Evolutionary conservation across 2,113 vertebrate species (phyloP).

Genomic region (Nanorana parkeri): DNA sequence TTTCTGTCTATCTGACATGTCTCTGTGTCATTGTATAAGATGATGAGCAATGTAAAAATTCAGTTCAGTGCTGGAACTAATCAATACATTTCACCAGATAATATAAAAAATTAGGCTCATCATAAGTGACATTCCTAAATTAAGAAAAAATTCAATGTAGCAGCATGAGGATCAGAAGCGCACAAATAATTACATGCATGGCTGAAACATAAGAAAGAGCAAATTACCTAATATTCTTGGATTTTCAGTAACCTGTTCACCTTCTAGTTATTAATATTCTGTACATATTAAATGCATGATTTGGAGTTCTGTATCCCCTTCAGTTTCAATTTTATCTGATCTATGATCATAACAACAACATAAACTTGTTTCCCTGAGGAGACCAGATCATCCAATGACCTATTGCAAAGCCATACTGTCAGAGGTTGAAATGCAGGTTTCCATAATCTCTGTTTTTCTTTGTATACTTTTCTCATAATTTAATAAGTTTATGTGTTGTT

Average conservation of each 20-base stretch:
- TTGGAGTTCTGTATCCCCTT: neutral
- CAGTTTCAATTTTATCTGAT: neutral
- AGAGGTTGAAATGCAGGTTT: too few species aligned
- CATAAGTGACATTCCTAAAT: conserved; percentile 35
- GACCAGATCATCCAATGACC: too few species aligned
- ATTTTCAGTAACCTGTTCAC: conserved; percentile 12
- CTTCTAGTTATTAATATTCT: neutral
- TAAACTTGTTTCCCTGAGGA: too few species aligned
- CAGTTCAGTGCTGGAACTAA: conserved; percentile 29
- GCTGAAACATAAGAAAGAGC: conserved; percentile 18
- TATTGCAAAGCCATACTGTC: too few species aligned
- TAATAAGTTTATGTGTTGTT: too few species aligned
- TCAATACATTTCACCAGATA: conserved; percentile 44
- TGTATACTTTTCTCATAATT: too few species aligned
- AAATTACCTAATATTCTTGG: conserved; percentile 9
- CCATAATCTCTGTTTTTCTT: too few species aligned
- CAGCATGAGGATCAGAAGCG: neutral
- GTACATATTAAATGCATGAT: neutral
- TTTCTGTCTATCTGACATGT: conserved; percentile 29
- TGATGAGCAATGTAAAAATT: conserved; percentile 45
- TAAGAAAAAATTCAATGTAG: conserved; percentile 19
- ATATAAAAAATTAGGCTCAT: conserved; percentile 32
- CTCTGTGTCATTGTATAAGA: conserved; percentile 26
- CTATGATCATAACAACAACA: neutral
- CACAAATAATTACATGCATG: conserved; percentile 26